Percentiles rank a stretch among this genome's conserved stretches.
Conservation (phyloP, 2,797 vertebrate species). For the Sphenodon punctatus region DNA sequence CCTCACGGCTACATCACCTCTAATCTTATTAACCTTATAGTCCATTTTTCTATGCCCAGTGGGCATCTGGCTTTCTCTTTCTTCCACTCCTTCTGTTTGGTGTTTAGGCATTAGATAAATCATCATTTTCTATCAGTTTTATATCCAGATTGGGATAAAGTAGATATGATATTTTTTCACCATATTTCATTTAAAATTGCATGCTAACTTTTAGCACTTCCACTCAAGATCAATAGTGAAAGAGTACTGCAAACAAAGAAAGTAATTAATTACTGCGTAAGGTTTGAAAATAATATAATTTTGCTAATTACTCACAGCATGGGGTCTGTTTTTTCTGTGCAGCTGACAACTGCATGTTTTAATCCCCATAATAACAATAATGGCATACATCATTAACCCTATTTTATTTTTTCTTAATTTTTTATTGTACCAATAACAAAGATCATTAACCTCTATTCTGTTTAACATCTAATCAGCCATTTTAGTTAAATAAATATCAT, state of each 20-base stretch:
- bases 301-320: conserved; percentile 78
- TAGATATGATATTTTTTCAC: not conserved
- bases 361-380: conserved; percentile 75
- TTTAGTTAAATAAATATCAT: conserved; percentile 78
- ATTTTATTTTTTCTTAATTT: conserved; percentile 79
- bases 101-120: not conserved
- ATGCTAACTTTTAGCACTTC: conserved; percentile 3
- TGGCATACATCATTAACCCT: conserved; percentile 79
- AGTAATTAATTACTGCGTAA: conserved; percentile 65
- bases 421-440: conserved; percentile 78
- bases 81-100: not conserved
- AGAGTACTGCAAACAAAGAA: conserved; percentile 35
- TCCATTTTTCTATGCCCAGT: not conserved
- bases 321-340: conserved; percentile 65
- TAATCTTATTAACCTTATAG: not conserved
- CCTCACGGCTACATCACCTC: not conserved
- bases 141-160: not conserved
- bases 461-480: conserved; percentile 79
- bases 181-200: conserved; percentile 27
- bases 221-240: conserved; percentile 25
- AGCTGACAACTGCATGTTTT: conserved; percentile 67
- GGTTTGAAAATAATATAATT: conserved; percentile 71
- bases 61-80: not conserved
- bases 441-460: conserved; percentile 78
- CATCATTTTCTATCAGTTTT: not conserved